These are phyloP conservation scores for Anguilla anguilla DNA, from an alignment of 2,797 vertebrate genomes.

Conservation along the genomic window DNA sequence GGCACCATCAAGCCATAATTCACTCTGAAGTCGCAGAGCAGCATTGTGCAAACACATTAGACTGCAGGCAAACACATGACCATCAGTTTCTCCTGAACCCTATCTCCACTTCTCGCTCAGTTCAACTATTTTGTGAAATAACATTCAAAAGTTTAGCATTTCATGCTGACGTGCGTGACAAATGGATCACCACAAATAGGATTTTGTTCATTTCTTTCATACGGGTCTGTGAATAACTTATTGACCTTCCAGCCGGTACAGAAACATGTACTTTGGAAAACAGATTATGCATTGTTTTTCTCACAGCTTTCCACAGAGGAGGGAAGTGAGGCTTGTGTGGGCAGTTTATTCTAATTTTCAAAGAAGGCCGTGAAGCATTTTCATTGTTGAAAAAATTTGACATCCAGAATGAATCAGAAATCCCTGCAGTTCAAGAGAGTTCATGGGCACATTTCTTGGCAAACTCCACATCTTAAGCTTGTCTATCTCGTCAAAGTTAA, in stretches of 20 bases:
- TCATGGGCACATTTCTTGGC: background rate
- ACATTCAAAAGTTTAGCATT: background rate
- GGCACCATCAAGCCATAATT: constrained; percentile 16
- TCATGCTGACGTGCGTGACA: background rate
- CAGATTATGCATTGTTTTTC: background rate
- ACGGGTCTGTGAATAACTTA: background rate
- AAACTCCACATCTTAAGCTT: background rate
- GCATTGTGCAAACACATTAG: constrained; percentile 22
- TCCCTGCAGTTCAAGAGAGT: constrained; percentile 31
- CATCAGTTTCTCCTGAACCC: background rate
- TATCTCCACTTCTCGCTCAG: too few relatives aligned
- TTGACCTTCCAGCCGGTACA: background rate
- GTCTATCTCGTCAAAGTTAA: constrained; percentile 30
- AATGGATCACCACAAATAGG: background rate
- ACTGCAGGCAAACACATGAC: background rate
- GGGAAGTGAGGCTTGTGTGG: background rate
- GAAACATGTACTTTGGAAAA: background rate
- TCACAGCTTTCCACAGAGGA: background rate
- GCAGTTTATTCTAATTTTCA: background rate
- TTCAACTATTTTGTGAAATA: background rate
- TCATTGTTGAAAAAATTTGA: constrained; percentile 33
- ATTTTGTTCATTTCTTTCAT: background rate
- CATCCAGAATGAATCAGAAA: constrained; percentile 40
- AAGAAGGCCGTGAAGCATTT: background rate
- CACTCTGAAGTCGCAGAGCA: background rate